Conservation (phyloP, 2,113 vertebrate genomes). For the Ornithorhynchus anatinus region DNA sequence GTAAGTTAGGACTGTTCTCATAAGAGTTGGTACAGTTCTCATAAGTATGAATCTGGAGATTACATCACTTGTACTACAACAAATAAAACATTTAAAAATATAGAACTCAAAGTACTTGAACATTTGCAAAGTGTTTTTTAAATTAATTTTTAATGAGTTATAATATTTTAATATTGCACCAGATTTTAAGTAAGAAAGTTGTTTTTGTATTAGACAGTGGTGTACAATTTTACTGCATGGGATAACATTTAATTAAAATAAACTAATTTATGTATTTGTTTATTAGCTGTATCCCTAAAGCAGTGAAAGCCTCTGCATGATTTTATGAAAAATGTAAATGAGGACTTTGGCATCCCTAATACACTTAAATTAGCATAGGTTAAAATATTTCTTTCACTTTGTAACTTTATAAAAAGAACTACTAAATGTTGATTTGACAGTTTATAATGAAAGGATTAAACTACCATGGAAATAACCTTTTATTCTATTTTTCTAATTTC, state of each 20-base stretch:
- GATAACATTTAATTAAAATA: conserved; percentile 84
- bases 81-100: conserved; percentile 40
- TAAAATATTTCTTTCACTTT: conserved; percentile 63
- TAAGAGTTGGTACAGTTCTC: not conserved
- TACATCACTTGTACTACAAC: conserved; percentile 35
- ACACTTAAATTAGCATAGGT: conserved; percentile 74
- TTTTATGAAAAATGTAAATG: conserved; percentile 99
- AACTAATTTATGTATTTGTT: conserved; percentile 96
- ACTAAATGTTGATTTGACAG: conserved; percentile 36
- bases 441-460: conserved; percentile 46
- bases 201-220: conserved; percentile 63
- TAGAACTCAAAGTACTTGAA: conserved; percentile 44
- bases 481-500: conserved; percentile 69
- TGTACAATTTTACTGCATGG: conserved; percentile 71
- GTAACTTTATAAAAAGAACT: conserved; percentile 53
- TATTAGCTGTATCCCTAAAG: conserved; percentile 97
- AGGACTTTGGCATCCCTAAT: conserved; percentile 75
- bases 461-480: conserved; percentile 59
- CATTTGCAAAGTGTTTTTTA: conserved; percentile 67
- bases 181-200: conserved; percentile 66
- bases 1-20: not conserved
- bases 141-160: conserved; percentile 80
- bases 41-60: not conserved
- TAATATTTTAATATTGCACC: conserved; percentile 71
- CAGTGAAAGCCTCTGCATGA: conserved; percentile 75